Evolutionary conservation across 2,113 vertebrate genomes (phyloP), one percentile per base, ranked within the genome.

Genomic region (Passer montanus): DNA sequence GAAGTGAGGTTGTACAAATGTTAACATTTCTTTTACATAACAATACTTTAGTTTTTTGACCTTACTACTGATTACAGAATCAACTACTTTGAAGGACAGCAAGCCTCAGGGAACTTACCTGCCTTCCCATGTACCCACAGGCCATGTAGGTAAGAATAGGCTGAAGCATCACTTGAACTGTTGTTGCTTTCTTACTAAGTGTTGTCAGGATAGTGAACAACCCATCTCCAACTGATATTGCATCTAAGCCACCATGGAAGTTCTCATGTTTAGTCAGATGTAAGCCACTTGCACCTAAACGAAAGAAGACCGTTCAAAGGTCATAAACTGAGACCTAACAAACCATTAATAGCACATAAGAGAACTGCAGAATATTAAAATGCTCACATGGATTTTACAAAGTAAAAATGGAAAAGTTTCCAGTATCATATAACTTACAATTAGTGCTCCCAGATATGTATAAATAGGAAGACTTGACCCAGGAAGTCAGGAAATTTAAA

Each of bases 121-220:
- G 99, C 97, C 99, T 98, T 84, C 99, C 99, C 99, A 99, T 99
- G 97, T 99, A 99, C 2, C 99, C 99, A 97, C 99, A 99, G 80
- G 99, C 99, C 99, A 99, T 99, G 97, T 99, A 99, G 17, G 99
- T 99, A 96, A 99, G 98, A 97, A 99, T 99, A 78, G 99, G 99
- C 97, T 99, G 99, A 66, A 99, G 96, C 99, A 99, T 99, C 96
- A 99, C 99, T 96, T 99, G 99, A 41, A 99, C 99, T 0, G 99
- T 99, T 37, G 99, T 99, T 85, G 99, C 99, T 95, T 98, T 99
- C 97, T 99, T 99, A 97, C 99, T 99, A 62, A 99, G 99, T 0
- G 99, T 99, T 86, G 99, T 99, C 85, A 99, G 97, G 96, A 99
- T 99, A 90, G 99, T 99, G 95, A 99, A 99, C 44, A 99, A 98